Conservation (phyloP, 1,140 invertebrate genomes). For the Globodera ellingtonae region DNA sequence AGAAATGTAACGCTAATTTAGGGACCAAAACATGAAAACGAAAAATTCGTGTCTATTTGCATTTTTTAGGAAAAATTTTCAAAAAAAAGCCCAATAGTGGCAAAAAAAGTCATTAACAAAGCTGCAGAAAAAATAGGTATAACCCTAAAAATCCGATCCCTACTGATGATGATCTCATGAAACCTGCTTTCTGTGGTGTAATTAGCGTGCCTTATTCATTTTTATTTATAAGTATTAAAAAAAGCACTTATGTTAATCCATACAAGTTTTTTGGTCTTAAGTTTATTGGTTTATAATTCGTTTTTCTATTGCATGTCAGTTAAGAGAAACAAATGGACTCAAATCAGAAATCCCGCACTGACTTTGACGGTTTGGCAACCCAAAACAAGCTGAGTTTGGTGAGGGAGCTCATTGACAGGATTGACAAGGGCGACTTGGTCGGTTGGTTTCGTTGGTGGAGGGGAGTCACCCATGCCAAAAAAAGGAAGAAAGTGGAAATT, state of each 20-base stretch:
- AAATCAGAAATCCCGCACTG: background rate
- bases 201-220: background rate
- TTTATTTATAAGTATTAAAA: background rate
- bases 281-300: slow-evolving; percentile 1
- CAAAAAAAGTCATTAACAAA: too few relatives aligned
- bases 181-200: background rate
- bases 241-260: background rate
- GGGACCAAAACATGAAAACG: too few relatives aligned
- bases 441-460: background rate
- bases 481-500: too few relatives aligned
- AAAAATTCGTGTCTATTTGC: too few relatives aligned
- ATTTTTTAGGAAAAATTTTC: too few relatives aligned
- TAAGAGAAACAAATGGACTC: background rate
- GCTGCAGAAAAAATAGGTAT: too few relatives aligned
- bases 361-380: background rate
- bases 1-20: too few relatives aligned
- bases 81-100: too few relatives aligned
- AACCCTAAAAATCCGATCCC: too few relatives aligned
- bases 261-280: slow-evolving; percentile 1
- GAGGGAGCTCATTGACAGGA: slow-evolving; percentile 6
- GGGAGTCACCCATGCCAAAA: too few relatives aligned
- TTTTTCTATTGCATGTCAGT: background rate
- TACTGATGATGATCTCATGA: too few relatives aligned
- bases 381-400: background rate
- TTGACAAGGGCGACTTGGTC: background rate